phyloP scores from a whole-genome alignment of 1,140 invertebrate genomes.

The Ephestia elutella region DNA sequence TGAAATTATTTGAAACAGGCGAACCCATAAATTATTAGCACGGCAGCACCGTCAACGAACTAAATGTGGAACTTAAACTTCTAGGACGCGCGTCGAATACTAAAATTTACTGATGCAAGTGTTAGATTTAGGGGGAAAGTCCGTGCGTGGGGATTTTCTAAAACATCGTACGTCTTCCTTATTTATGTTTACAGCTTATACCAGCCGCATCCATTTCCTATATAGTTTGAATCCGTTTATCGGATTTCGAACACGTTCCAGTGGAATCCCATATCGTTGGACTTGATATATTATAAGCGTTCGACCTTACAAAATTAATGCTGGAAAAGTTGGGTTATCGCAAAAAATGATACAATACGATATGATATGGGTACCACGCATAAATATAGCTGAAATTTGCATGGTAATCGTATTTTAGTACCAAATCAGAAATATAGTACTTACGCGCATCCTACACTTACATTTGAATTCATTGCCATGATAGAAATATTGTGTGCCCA shows the following conservation, averaged over 20 bases:
- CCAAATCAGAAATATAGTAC: too few species aligned
- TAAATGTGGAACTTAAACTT: constrained; percentile 4
- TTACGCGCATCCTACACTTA: too few species aligned
- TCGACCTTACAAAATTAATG: constrained; percentile 44
- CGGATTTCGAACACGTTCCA: constrained; percentile 66
- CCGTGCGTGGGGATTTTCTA: constrained; percentile 66
- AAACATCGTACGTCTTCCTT: constrained; percentile 68
- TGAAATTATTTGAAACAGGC: constrained; percentile 1
- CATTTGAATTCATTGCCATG: too few species aligned
- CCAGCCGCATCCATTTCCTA: constrained; percentile 50
- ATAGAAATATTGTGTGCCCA: too few species aligned
- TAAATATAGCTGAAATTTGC: too few species aligned
- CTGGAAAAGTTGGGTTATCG: constrained; percentile 20
- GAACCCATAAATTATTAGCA: constrained; percentile 5
- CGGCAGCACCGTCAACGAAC: not conserved
- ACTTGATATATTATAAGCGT: constrained; percentile 54
- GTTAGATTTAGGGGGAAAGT: constrained; percentile 48
- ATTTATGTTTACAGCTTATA: constrained; percentile 72
- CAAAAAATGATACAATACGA: constrained; percentile 25
- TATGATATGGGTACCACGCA: too few species aligned
- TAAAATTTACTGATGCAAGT: constrained; percentile 61
- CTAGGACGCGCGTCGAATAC: constrained; percentile 25
- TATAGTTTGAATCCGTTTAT: constrained; percentile 68
- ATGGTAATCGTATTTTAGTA: too few species aligned
- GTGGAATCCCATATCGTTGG: constrained; percentile 50